Conservation (phyloP, 1,140 invertebrate genomes). For the Galleria mellonella region DNA sequence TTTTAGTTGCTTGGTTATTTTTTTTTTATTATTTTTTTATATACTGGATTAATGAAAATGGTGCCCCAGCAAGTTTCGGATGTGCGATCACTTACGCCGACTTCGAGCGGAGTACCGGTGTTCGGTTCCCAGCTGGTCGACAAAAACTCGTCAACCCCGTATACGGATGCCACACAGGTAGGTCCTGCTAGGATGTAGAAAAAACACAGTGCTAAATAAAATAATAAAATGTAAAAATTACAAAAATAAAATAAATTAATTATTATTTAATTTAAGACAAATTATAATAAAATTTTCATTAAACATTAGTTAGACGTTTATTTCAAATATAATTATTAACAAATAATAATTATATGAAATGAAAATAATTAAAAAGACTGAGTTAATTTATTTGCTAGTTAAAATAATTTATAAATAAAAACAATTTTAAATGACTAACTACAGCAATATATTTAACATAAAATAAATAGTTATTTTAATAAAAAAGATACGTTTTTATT, state of each 20-base stretch:
- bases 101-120: slow-evolving; percentile 70
- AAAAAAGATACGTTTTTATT: too few species aligned
- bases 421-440: too few species aligned
- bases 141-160: slow-evolving; percentile 93
- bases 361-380: too few species aligned
- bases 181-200: slow-evolving; percentile 36
- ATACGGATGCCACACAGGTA: slow-evolving; percentile 97
- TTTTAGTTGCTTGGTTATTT: slow-evolving; percentile 17
- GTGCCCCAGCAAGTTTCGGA: slow-evolving; percentile 73
- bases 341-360: too few species aligned
- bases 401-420: too few species aligned
- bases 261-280: background rate
- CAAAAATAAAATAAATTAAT: slow-evolving; percentile 1
- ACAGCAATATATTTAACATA: too few species aligned
- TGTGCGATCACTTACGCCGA: slow-evolving; percentile 63
- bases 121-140: slow-evolving; percentile 92
- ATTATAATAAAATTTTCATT: background rate
- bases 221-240: slow-evolving; percentile 3
- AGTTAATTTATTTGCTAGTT: too few species aligned
- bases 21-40: slow-evolving; percentile 40
- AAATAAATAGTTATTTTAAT: too few species aligned
- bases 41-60: slow-evolving; percentile 63
- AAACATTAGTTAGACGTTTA: too few species aligned
- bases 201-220: slow-evolving; percentile 5
- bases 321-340: too few species aligned